Evolutionary conservation across 2,888 invertebrate species (phyloP).

Genomic region (Panzeria rudis): DNA sequence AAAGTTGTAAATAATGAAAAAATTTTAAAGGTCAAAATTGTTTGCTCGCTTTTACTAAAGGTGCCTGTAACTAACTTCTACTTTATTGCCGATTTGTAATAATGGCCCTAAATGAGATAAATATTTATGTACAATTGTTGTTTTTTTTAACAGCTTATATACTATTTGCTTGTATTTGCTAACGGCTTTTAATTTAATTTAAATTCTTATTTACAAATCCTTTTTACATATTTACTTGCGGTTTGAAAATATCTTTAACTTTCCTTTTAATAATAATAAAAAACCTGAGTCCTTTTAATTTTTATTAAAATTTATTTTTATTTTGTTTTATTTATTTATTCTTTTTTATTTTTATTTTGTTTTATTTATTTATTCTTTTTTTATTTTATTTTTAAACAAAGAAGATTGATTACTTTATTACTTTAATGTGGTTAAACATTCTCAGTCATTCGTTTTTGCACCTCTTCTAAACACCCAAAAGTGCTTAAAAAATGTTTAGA

Average conservation of each 20-base stretch:
- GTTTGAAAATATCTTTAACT: neutral
- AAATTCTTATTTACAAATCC: neutral
- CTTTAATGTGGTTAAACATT: constrained; percentile 27
- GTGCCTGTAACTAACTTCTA: too few species aligned
- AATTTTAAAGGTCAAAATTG: too few species aligned
- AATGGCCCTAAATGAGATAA: too few species aligned
- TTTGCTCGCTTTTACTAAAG: too few species aligned
- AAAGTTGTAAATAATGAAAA: too few species aligned
- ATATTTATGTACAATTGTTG: too few species aligned
- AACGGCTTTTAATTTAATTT: neutral
- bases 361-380: too few species aligned
- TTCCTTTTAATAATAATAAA: neutral
- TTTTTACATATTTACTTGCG: neutral
- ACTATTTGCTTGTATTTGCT: neutral
- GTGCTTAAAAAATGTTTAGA: neutral
- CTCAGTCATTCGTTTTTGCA: neutral
- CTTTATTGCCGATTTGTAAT: too few species aligned
- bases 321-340: neutral
- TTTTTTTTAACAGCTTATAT: too few species aligned
- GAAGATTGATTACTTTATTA: constrained; percentile 7
- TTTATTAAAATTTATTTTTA: neutral
- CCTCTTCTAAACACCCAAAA: constrained; percentile 6
- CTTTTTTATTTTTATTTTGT: too few species aligned
- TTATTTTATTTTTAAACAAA: neutral
- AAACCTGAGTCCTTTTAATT: neutral